Base-by-base conservation (phyloP, 2,797 vertebrate species). In the Gallinago nigripennis region DNA sequence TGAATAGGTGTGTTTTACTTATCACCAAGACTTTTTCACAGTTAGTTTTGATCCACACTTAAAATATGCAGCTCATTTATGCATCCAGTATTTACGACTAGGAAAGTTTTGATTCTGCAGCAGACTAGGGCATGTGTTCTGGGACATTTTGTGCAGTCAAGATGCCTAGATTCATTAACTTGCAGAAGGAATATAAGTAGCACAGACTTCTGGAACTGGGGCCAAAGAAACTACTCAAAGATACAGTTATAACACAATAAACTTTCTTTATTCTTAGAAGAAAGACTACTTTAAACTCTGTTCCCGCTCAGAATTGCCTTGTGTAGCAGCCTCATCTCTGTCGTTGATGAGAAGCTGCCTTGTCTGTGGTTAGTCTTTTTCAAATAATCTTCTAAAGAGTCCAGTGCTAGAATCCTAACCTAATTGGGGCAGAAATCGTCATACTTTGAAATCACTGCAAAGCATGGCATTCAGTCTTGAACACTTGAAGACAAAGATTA, bases 1-100 rank as follows among this genome's bases (percentile, higher is more conserved):
- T 39, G 63, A 71, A 43, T 48, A 12, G 0, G 4, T 1, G 7
- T 43, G 10, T 37, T 43, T 25, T 66, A 17, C 0, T 1, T 33
- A 33, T 60, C 43, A 35, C 24, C 8, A 33, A 16, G 45, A 4
- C 8, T 48, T 60, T 77, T 66, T 92, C 33, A 21, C 20, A 16
- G 21, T 63, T 58, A 51, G 30, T 82, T 90, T 79, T 76, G 37
- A 54, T 53, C 24, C 13, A 30, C 16, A 3, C 4, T 65, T 79
- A 13, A 84, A 82, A 61, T 30, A 9, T 4, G 19, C 60, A 37
- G 17, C 28, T 83, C 12, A 8, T 30, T 72, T n/a, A 25, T 11
- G 33, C 3, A 37, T 82, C 18, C n/a, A 17, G 1, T 92, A 19
- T 60, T 78, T 86, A 53, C 65, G 53, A 2, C 30, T 33, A 60